phyloP scores from a whole-genome alignment of 2,797 vertebrate species.

The Neoniphon sammara region DNA sequence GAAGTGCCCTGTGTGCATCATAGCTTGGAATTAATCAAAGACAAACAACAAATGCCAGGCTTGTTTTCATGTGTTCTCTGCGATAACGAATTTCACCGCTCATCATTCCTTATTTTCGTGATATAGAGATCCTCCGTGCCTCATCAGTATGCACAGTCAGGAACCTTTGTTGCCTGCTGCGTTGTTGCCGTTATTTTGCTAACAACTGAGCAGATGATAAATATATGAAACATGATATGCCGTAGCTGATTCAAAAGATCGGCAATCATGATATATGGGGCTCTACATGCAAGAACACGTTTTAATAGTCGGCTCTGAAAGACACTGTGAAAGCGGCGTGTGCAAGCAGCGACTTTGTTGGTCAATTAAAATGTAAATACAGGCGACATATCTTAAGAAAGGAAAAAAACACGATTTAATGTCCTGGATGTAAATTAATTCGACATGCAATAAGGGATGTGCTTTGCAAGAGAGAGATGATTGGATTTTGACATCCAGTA shows the following conservation, averaged over 20 bases:
- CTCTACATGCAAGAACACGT: background rate
- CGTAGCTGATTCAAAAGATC: background rate
- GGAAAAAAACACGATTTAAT: background rate
- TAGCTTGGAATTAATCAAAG: conserved; percentile 22
- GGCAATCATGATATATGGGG: background rate
- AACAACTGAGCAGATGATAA: conserved; percentile 13
- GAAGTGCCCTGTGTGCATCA: background rate
- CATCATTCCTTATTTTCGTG: conserved; percentile 22
- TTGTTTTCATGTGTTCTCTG: conserved; percentile 22
- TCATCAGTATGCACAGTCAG: conserved; percentile 34
- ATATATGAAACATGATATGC: conserved; percentile 4
- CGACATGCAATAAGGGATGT: conserved; percentile 28
- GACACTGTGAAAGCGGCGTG: background rate
- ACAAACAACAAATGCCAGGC: conserved; percentile 1
- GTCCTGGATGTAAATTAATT: conserved; percentile 21
- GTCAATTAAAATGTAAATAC: background rate
- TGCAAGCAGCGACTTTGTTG: background rate
- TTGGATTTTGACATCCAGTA: conserved; percentile 62
- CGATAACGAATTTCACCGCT: conserved; percentile 8
- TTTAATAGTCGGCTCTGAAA: background rate
- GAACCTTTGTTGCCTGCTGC: conserved; percentile 25
- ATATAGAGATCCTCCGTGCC: conserved; percentile 17
- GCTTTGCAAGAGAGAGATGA: conserved; percentile 32
- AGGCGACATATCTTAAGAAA: background rate
- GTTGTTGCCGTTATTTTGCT: conserved; percentile 11